Evolutionary conservation across 2,888 invertebrate genomes (phyloP).

Genomic region (Crematogaster levior): DNA sequence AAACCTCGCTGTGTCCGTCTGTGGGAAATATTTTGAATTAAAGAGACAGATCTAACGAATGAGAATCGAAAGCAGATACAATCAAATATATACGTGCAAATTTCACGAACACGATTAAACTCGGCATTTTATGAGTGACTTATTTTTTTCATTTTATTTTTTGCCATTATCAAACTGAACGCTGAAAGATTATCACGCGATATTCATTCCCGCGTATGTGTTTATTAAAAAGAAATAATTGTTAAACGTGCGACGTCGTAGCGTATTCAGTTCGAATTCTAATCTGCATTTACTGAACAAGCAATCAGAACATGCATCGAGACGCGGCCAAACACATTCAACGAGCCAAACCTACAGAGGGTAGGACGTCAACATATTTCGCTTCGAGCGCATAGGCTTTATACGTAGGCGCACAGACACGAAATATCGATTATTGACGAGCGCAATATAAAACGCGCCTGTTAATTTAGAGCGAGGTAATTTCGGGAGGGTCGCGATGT

Average conservation of each 20-base stretch:
- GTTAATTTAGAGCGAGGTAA: constrained; percentile 52
- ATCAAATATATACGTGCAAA: not conserved
- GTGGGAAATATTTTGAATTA: not conserved
- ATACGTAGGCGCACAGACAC: not conserved
- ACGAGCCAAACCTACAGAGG: constrained; percentile 9
- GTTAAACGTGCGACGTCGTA: not conserved
- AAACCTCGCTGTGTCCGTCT: not conserved
- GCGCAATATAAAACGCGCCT: constrained; percentile 40
- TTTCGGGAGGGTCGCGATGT: constrained; percentile 33
- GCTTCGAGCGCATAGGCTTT: not conserved
- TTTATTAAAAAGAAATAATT: constrained; percentile 3
- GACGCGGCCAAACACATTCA: constrained; percentile 19
- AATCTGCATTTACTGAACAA: constrained; percentile 20
- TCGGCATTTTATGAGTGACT: not conserved
- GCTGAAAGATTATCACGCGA: not conserved
- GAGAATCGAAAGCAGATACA: not conserved
- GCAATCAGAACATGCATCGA: constrained; percentile 46
- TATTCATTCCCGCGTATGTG: not conserved
- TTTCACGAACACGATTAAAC: not conserved
- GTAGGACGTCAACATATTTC: constrained; percentile 32
- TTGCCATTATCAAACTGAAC: not conserved
- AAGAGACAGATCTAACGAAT: not conserved
- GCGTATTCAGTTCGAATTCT: constrained; percentile 11
- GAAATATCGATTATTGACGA: constrained; percentile 47
- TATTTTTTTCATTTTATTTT: not conserved